A percentile compares a stretch with the other conserved stretches of the same genome.
These are phyloP conservation scores for Ceratoteleas bidentatus DNA, from an alignment of 1,140 invertebrate species.

Conservation along the genomic window DNA sequence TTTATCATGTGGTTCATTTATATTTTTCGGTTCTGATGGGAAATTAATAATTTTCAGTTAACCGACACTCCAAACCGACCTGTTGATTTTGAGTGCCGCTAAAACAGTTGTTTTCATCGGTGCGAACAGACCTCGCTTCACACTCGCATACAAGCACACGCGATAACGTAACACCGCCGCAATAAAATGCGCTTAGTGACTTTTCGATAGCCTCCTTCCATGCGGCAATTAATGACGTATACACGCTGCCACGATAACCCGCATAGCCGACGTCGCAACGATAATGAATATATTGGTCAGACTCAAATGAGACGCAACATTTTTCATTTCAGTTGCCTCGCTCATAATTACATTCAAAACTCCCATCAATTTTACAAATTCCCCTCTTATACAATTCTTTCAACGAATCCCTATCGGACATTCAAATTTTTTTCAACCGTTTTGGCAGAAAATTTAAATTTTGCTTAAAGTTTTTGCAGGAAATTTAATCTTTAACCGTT, in stretches of 20 bases:
- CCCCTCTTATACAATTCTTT: too few species aligned
- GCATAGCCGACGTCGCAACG: conserved; percentile 41
- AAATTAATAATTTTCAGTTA: too few species aligned
- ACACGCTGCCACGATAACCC: conserved; percentile 38
- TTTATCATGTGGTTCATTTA: too few species aligned
- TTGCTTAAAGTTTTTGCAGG: too few species aligned
- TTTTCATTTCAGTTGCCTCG: conserved; percentile 22
- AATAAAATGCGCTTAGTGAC: conserved; percentile 50
- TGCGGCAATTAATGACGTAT: conserved; percentile 46
- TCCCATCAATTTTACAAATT: too few species aligned
- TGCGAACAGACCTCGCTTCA: conserved; percentile 3
- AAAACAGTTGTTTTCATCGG: conserved; percentile 26
- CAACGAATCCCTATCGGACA: too few species aligned
- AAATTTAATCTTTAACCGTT: too few species aligned
- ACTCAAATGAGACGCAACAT: conserved; percentile 24
- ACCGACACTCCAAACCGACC: too few species aligned
- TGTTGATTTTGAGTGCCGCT: conserved; percentile 14
- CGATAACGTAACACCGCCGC: conserved; percentile 36
- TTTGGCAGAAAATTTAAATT: too few species aligned
- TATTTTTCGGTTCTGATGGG: too few species aligned
- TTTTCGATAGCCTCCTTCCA: conserved; percentile 49
- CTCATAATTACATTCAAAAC: not conserved
- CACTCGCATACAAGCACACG: conserved; percentile 10
- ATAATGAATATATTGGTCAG: conserved; percentile 56
- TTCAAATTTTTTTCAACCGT: too few species aligned